phyloP scores from a whole-genome alignment of 2,797 vertebrate genomes.

The Poecile montanus region DNA sequence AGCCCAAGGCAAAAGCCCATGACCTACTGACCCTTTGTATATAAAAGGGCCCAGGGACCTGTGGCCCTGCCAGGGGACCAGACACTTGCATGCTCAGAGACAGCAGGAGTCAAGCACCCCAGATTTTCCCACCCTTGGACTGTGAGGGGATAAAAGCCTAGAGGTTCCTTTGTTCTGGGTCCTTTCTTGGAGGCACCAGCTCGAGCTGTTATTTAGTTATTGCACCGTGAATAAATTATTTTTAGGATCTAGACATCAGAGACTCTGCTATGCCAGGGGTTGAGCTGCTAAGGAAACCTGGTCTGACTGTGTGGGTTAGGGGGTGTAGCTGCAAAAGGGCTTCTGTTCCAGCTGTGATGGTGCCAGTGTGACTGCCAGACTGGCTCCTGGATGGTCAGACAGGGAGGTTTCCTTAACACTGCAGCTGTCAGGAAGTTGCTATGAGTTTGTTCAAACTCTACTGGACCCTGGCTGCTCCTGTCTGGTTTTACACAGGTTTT shows the following conservation, averaged over 20 bases:
- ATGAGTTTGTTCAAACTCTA: neutral
- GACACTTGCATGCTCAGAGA: accelerated
- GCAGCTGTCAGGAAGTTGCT: neutral
- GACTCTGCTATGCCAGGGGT: neutral
- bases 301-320: neutral
- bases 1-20: neutral
- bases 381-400: neutral
- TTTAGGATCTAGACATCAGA: neutral
- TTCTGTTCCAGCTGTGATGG: neutral
- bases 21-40: neutral
- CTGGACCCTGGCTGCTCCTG: neutral
- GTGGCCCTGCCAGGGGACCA: accelerated
- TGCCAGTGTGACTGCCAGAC: neutral
- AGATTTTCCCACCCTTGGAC: neutral
- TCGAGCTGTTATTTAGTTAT: neutral
- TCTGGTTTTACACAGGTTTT: neutral
- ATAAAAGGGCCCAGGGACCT: neutral
- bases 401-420: neutral
- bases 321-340: neutral
- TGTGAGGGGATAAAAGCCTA: neutral
- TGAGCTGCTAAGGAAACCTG: neutral
- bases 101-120: neutral
- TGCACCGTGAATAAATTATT: neutral
- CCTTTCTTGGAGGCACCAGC: neutral
- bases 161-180: neutral